Base-by-base conservation (phyloP, 2,888 invertebrate species). In the Perithous albicinctus region DNA sequence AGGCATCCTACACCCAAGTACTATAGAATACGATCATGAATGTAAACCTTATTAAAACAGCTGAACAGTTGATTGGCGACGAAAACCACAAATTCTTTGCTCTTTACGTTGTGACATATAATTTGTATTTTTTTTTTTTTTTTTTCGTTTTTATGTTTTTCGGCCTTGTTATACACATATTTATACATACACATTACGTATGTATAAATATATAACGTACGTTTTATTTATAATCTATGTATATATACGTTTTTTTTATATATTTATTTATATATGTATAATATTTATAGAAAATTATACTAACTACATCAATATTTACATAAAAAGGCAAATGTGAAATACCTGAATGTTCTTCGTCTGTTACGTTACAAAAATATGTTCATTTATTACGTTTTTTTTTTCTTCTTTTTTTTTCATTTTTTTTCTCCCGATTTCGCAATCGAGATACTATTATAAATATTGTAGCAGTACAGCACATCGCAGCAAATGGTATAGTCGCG, bases 261-360 rank as follows among this genome's bases (percentile, higher is more conserved):
- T 75, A 80, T 82, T 82, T 78, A 83, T 83, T 76, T 84, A 74
- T 84, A 83, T 86, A 85, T 81, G 85, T 84, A 78, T 85, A 86
- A 74, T 85, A 86, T 88, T 86, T 90, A 91, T 91, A 91, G 89
- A 91, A 92, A 92, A 92, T 92, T 92, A 90, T 87, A 85, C 90
- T 92, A 92, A 88, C 91, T 92, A 91, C 89, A 89, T 89, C 89
- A 85, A 91, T 92, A 92, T 92, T 88, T 92, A 92, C 91, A 92
- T 91, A 90, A 90, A 91, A 92, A 92, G 92, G 91, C 92, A 92
- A 92, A 92, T 90, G 92, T 92, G 91, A 91, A 90, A 91, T 92
- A 92, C 90, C 91, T 90, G 92, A 91, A 90, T 82, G 83, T 87
- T 87, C 66, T 61, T 82, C 84, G 79, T 86, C 72, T 86, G 82